These are phyloP conservation scores for Tenthredo mesomela DNA, from an alignment of 2,888 invertebrate genomes.

Conservation along the genomic window DNA sequence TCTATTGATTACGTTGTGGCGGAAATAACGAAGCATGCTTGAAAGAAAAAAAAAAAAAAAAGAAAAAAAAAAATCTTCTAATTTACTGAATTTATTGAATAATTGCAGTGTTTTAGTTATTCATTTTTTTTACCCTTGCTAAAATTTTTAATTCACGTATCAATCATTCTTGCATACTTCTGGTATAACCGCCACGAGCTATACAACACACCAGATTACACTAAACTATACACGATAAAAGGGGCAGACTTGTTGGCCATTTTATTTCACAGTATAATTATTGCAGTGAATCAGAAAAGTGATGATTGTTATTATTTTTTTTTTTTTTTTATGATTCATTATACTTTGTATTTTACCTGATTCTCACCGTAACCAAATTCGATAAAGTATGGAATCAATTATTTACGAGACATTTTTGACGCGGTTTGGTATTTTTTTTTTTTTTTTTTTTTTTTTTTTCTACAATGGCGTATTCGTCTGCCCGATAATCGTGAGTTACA, in stretches of 20 bases:
- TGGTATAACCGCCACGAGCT: conserved; percentile 41
- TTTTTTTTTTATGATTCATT: background rate
- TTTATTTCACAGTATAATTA: background rate
- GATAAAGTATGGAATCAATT: background rate
- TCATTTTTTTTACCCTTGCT: background rate
- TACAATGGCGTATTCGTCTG: conserved; percentile 9
- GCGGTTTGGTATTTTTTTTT: background rate
- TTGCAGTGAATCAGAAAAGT: background rate
- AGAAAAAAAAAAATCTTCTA: background rate
- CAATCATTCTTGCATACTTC: conserved; percentile 11
- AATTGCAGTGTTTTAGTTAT: background rate
- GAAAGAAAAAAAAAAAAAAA: background rate
- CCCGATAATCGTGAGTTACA: conserved; percentile 37
- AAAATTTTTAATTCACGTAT: background rate
- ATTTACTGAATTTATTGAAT: background rate
- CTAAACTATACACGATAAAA: conserved; percentile 41
- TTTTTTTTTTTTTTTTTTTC: background rate
- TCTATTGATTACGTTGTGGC: conserved; percentile 45
- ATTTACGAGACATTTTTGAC: background rate
- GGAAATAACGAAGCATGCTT: conserved; percentile 22
- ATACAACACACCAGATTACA: conserved; percentile 47
- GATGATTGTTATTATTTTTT: background rate
- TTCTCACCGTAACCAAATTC: background rate
- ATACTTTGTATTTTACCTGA: background rate
- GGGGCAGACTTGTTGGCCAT: conserved; percentile 46